Conservation (phyloP, 2,888 invertebrate species). For the Tenodera sinensis region DNA sequence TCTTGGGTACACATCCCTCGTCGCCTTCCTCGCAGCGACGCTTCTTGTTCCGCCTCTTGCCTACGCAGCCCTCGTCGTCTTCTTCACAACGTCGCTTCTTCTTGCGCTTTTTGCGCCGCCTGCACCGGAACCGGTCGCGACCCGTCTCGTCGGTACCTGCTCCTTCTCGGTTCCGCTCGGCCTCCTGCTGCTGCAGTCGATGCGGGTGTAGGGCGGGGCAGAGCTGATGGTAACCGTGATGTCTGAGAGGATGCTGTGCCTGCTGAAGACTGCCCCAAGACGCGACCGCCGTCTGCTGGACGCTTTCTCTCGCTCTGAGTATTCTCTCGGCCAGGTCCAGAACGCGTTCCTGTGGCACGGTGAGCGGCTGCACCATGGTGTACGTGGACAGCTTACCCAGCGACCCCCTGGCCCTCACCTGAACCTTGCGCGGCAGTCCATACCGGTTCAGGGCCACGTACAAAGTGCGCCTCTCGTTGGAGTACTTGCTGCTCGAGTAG, state of each 20-base stretch:
- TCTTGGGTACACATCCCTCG: background rate
- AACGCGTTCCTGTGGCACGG: conserved; percentile 51
- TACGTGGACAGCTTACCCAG: conserved; percentile 73
- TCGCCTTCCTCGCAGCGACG: conserved; percentile 46
- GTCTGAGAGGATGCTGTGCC: conserved; percentile 27
- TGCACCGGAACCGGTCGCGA: conserved; percentile 48
- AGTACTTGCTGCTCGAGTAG: conserved; percentile 73
- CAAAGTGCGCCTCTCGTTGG: conserved; percentile 62
- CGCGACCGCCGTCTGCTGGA: background rate
- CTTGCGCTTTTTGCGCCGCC: conserved; percentile 51
- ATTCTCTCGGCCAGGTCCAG: conserved; percentile 44
- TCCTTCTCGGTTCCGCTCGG: background rate
- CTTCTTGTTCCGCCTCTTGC: conserved; percentile 41
- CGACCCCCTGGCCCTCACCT: conserved; percentile 62
- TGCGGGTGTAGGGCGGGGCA: conserved; percentile 29
- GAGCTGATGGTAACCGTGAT: conserved; percentile 31
- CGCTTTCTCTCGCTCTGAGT: conserved; percentile 15
- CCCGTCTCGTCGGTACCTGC: conserved; percentile 37
- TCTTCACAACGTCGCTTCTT: conserved; percentile 40
- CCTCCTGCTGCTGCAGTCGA: background rate
- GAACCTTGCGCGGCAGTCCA: conserved; percentile 69
- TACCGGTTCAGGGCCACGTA: conserved; percentile 74
- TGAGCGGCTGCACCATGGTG: conserved; percentile 65
- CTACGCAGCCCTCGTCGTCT: conserved; percentile 34
- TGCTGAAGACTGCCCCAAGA: background rate